A percentile compares a stretch with the other conserved stretches of the same genome.
These are phyloP conservation scores for Lycophotia porphyrea DNA, from an alignment of 2,888 invertebrate species.

Conservation along the genomic window DNA sequence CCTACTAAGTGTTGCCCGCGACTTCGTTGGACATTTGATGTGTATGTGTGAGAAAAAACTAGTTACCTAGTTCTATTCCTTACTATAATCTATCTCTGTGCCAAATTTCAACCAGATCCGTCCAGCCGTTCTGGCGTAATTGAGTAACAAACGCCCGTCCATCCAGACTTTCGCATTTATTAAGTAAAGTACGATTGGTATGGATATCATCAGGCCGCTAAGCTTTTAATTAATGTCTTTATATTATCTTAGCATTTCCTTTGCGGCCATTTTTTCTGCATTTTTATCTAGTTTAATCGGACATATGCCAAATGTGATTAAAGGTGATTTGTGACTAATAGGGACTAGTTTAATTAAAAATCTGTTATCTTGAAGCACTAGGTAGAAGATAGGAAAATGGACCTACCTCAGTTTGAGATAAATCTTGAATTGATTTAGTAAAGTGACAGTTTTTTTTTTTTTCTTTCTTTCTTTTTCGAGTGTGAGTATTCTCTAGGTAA, in stretches of 20 bases:
- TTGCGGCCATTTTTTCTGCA: conserved; percentile 28
- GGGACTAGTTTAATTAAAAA: conserved; percentile 18
- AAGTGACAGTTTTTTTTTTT: too few relatives aligned
- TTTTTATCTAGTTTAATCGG: conserved; percentile 39
- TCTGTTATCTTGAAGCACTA: background rate
- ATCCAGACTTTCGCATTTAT: background rate
- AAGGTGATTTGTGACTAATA: conserved; percentile 40
- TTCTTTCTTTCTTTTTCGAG: too few relatives aligned
- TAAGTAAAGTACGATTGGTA: background rate
- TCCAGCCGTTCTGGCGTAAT: background rate
- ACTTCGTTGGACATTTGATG: background rate
- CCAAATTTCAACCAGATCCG: background rate
- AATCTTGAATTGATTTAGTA: background rate
- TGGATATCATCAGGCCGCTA: background rate
- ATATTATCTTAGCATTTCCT: conserved; percentile 41
- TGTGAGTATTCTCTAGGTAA: background rate
- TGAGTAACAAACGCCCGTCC: background rate
- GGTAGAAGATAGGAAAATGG: background rate
- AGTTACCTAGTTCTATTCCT: background rate
- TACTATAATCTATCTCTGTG: background rate
- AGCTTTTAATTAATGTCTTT: conserved; percentile 46
- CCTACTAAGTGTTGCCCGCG: background rate
- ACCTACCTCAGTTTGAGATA: background rate
- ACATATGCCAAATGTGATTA: conserved; percentile 34
- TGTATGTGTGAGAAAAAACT: too few relatives aligned